Percentiles rank a stretch among this genome's conserved stretches.
Conservation (phyloP, 2,888 invertebrate species). For the Hymenopus coronatus region DNA sequence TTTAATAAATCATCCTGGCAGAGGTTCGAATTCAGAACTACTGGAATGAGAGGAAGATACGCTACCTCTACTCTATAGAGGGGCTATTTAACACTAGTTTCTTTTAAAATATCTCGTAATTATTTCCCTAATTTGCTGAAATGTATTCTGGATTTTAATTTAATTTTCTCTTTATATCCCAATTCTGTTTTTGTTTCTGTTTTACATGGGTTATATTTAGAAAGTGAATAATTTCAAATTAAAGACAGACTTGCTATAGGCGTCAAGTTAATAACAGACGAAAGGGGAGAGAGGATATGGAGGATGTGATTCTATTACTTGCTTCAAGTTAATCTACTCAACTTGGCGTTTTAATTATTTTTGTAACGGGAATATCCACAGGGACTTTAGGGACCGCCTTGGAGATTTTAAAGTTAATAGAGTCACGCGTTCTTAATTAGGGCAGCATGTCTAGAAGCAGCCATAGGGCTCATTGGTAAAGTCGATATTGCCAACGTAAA, state of each 20-base stretch:
- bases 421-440: background rate
- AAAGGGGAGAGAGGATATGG: too few species aligned
- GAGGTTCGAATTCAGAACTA: too few species aligned
- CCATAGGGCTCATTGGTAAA: background rate
- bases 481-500: background rate
- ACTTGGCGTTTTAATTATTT: background rate
- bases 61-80: too few species aligned
- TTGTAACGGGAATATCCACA: background rate
- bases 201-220: background rate
- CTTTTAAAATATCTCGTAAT: background rate
- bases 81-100: too few species aligned
- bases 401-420: background rate
- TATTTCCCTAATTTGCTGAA: background rate
- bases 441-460: background rate
- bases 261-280: background rate
- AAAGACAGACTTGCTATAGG: background rate
- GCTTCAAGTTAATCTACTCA: background rate
- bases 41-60: too few species aligned
- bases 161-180: background rate
- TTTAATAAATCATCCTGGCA: too few species aligned
- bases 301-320: background rate
- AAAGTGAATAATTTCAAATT: background rate
- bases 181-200: background rate
- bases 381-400: background rate
- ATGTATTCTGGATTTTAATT: background rate